phyloP scores from a whole-genome alignment of 2,113 vertebrate genomes.

The Sturnira hondurensis region DNA sequence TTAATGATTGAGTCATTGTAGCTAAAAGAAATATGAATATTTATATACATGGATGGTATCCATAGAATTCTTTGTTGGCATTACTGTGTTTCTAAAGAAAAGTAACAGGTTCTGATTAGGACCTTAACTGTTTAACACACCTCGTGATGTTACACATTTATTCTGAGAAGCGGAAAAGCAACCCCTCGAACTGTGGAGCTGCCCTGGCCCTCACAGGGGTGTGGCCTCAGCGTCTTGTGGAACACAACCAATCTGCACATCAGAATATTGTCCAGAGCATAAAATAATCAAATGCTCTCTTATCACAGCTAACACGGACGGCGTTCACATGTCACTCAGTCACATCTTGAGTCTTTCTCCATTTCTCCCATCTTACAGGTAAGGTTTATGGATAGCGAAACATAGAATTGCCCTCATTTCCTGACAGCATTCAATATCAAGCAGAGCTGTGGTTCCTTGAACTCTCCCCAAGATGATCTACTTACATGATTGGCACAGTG shows the following conservation, averaged over 20 bases:
- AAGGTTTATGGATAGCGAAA: neutral
- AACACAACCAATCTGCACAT: neutral
- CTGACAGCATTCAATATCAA: neutral
- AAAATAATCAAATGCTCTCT: neutral
- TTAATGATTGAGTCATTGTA: neutral
- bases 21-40: neutral
- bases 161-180: neutral
- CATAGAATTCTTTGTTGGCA: neutral
- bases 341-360: neutral
- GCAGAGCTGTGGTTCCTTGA: neutral
- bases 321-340: neutral
- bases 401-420: neutral
- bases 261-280: neutral
- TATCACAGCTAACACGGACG: neutral
- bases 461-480: neutral
- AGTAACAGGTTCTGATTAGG: neutral
- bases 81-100: neutral
- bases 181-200: no score
- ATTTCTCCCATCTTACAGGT: neutral
- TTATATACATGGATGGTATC: neutral
- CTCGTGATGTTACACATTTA: neutral
- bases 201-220: no score
- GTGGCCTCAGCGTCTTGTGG: neutral
- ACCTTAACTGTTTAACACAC: neutral
- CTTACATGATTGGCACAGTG: neutral